Percentiles rank a stretch among this genome's conserved stretches.
Evolutionary conservation across 2,797 vertebrate species (phyloP).

Genomic region (Pelochelys cantorii): DNA sequence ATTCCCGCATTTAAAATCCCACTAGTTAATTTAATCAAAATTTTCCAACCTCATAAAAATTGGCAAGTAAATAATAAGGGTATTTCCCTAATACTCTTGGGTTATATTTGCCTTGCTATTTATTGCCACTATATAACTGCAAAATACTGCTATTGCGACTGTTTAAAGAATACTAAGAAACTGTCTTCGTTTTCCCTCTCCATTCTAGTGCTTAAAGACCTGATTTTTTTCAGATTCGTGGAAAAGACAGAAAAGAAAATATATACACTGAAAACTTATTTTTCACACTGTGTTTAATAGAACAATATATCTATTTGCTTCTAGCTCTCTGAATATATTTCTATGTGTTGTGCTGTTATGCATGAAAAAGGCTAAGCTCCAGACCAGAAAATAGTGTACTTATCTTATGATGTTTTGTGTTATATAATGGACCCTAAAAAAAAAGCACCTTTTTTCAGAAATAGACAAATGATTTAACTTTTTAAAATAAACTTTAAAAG

Average conservation of each 20-base stretch:
- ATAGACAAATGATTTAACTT: slow-evolving; percentile 82
- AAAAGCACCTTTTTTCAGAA: slow-evolving; percentile 59
- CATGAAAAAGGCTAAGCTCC: slow-evolving; percentile 62
- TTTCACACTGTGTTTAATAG: slow-evolving; percentile 65
- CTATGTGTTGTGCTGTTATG: slow-evolving; percentile 58
- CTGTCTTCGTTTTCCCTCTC: not conserved
- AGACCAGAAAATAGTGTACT: slow-evolving; percentile 63
- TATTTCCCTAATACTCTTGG: not conserved
- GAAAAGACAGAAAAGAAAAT: slow-evolving; percentile 26
- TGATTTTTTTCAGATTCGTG: not conserved
- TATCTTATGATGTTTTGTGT: slow-evolving; percentile 71
- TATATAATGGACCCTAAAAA: slow-evolving; percentile 72
- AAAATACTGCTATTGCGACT: not conserved
- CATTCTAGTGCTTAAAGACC: not conserved
- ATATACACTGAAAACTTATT: slow-evolving; percentile 66
- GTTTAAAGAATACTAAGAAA: slow-evolving; percentile 12
- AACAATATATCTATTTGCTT: slow-evolving; percentile 72
- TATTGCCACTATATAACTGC: not conserved
- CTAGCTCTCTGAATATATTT: slow-evolving; percentile 62
- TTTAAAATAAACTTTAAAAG: slow-evolving; percentile 84
- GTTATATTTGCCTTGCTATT: not conserved
- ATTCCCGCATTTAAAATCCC: slow-evolving; percentile 1
- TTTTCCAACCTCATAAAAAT: not conserved
- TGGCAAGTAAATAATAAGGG: not conserved
- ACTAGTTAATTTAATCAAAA: not conserved